Evolutionary conservation across 2,888 invertebrate genomes (phyloP).

Genomic region (Uloborus plumipes): DNA sequence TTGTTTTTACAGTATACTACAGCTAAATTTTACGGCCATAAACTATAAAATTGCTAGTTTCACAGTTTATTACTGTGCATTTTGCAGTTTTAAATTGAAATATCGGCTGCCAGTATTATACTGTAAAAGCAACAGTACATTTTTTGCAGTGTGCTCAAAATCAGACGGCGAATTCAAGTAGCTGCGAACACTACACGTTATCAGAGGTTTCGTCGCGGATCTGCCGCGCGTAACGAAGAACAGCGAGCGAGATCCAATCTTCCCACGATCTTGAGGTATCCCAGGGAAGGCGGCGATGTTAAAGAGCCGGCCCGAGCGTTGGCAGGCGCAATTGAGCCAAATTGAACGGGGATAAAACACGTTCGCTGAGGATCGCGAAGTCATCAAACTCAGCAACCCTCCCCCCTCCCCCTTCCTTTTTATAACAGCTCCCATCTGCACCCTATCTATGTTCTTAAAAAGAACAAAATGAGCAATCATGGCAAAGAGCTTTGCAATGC

Average conservation of each 20-base stretch:
- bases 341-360: conserved; percentile 19
- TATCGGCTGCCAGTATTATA: too few species aligned
- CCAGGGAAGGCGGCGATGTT: conserved; percentile 3
- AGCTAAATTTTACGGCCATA: too few species aligned
- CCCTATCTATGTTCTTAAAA: conserved; percentile 5
- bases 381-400: conserved; percentile 26
- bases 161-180: too few species aligned
- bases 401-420: neutral
- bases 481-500: conserved; percentile 55
- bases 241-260: neutral
- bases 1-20: too few species aligned
- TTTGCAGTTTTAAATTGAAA: too few species aligned
- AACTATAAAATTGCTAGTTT: too few species aligned
- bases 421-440: neutral
- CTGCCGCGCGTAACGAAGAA: too few species aligned
- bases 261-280: neutral
- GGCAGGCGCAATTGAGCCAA: neutral
- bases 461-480: conserved; percentile 64
- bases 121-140: too few species aligned
- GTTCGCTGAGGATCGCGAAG: conserved; percentile 22
- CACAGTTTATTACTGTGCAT: too few species aligned
- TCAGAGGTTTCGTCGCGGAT: too few species aligned
- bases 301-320: neutral
- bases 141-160: too few species aligned
- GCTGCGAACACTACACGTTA: too few species aligned